These are phyloP conservation scores for Strigamia maritima DNA, from an alignment of 2,888 invertebrate species.

Conservation along the genomic window DNA sequence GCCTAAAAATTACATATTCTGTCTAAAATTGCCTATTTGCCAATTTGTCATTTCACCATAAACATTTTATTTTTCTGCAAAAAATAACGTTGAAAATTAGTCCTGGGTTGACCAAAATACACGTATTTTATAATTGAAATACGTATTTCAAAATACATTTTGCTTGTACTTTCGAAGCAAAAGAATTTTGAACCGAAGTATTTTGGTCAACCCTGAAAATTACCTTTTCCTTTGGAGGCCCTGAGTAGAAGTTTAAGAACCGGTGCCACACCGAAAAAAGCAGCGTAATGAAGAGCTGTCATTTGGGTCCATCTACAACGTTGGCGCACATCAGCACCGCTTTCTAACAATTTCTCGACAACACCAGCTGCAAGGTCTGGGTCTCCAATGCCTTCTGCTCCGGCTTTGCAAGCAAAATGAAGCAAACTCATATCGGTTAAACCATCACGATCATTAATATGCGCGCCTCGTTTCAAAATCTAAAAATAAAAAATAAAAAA, in stretches of 20 bases:
- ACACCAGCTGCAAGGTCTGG: slow-evolving; percentile 46
- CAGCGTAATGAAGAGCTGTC: slow-evolving; percentile 57
- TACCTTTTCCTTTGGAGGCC: slow-evolving; percentile 49
- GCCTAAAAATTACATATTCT: too few relatives aligned
- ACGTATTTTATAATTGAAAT: too few relatives aligned
- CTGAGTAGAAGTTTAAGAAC: slow-evolving; percentile 52
- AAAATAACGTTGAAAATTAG: too few relatives aligned
- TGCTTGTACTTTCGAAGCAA: too few relatives aligned
- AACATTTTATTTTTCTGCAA: too few relatives aligned
- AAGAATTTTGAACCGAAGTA: too few relatives aligned
- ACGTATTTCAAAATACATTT: too few relatives aligned
- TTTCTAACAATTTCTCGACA: slow-evolving; percentile 47
- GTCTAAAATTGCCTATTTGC: too few relatives aligned
- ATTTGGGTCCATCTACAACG: slow-evolving; percentile 57
- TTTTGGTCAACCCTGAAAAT: too few relatives aligned
- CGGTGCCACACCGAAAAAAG: slow-evolving; percentile 56
- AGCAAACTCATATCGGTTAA: slow-evolving; percentile 57
- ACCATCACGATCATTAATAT: slow-evolving; percentile 56
- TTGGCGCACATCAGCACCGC: slow-evolving; percentile 54
- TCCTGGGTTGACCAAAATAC: too few relatives aligned
- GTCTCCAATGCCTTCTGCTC: slow-evolving; percentile 54
- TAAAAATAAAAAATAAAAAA: slow-evolving; percentile 45
- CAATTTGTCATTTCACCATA: too few relatives aligned
- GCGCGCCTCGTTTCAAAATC: slow-evolving; percentile 54
- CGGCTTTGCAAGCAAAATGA: slow-evolving; percentile 57